These are phyloP conservation scores for Scomber colias DNA, from an alignment of 2,113 vertebrate species.

Conservation along the genomic window DNA sequence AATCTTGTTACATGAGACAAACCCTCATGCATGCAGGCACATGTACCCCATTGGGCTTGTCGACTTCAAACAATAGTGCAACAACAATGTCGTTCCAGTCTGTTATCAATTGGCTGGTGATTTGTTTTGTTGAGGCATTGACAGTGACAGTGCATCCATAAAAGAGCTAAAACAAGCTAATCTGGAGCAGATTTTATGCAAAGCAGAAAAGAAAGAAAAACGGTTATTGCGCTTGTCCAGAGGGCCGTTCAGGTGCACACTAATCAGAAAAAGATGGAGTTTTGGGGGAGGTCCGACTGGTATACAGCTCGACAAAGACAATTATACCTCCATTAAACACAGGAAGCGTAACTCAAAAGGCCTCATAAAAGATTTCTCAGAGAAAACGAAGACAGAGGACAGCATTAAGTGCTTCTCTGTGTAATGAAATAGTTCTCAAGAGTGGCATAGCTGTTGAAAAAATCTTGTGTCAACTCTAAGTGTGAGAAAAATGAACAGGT, in stretches of 20 bases:
- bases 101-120: slow-evolving; percentile 59
- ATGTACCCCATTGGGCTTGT: slow-evolving; percentile 8
- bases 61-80: slow-evolving; percentile 51
- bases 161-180: slow-evolving; percentile 58
- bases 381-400: slow-evolving; percentile 42
- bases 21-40: neutral
- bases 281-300: slow-evolving; percentile 57
- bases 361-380: slow-evolving; percentile 57
- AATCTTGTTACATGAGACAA: slow-evolving; percentile 22
- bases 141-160: slow-evolving; percentile 52
- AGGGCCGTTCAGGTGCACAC: slow-evolving; percentile 69
- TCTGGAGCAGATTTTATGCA: slow-evolving; percentile 50
- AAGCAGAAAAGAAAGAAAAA: slow-evolving; percentile 11
- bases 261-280: slow-evolving; percentile 77
- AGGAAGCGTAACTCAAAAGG: slow-evolving; percentile 66
- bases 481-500: slow-evolving; percentile 67
- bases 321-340: slow-evolving; percentile 72
- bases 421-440: slow-evolving; percentile 25
- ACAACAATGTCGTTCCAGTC: slow-evolving; percentile 42
- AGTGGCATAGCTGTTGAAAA: neutral
- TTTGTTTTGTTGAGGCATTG: slow-evolving; percentile 62
- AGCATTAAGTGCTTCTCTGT: slow-evolving; percentile 13
- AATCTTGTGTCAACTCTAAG: slow-evolving; percentile 38
- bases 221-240: slow-evolving; percentile 30
- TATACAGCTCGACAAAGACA: slow-evolving; percentile 57